Conservation (phyloP, 2,888 invertebrate genomes). For the Biston stratarius region DNA sequence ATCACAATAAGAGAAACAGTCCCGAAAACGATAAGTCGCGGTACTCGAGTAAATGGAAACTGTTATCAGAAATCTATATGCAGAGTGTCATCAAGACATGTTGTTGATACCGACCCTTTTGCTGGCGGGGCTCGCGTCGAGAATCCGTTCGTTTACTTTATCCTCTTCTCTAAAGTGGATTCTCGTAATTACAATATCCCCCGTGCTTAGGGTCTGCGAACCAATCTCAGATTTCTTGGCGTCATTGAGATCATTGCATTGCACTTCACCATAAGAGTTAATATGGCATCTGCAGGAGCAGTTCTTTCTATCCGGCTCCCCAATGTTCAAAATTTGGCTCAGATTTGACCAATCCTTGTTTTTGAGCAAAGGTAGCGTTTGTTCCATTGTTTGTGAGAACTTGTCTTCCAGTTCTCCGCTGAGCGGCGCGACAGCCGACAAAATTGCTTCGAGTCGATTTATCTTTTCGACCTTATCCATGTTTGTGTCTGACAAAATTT, state of each 20-base stretch:
- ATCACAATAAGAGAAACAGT: conserved; percentile 74
- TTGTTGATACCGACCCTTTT: conserved; percentile 77
- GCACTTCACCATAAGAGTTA: conserved; percentile 70
- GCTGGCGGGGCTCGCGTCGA: conserved; percentile 78
- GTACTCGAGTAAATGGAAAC: conserved; percentile 78
- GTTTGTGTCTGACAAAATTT: conserved; percentile 92
- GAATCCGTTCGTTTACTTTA: conserved; percentile 76
- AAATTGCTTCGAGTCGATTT: conserved; percentile 94
- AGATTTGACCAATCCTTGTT: conserved; percentile 84
- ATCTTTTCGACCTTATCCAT: conserved; percentile 95
- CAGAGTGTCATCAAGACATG: conserved; percentile 78
- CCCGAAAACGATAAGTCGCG: conserved; percentile 68
- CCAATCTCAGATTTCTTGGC: conserved; percentile 85
- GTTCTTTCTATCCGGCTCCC: conserved; percentile 76
- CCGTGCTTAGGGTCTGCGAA: conserved; percentile 95
- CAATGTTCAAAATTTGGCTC: conserved; percentile 81
- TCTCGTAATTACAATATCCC: conserved; percentile 96
- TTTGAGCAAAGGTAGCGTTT: conserved; percentile 82
- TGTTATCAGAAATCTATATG: conserved; percentile 40
- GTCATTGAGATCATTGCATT: conserved; percentile 81
- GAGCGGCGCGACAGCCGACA: conserved; percentile 92
- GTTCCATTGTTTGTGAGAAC: conserved; percentile 84
- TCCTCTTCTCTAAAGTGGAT: conserved; percentile 87
- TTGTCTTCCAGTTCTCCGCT: conserved; percentile 87
- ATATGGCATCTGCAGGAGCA: conserved; percentile 87